Evolutionary conservation across 2,113 vertebrate genomes (phyloP).

Genomic region (Varanus komodoensis): DNA sequence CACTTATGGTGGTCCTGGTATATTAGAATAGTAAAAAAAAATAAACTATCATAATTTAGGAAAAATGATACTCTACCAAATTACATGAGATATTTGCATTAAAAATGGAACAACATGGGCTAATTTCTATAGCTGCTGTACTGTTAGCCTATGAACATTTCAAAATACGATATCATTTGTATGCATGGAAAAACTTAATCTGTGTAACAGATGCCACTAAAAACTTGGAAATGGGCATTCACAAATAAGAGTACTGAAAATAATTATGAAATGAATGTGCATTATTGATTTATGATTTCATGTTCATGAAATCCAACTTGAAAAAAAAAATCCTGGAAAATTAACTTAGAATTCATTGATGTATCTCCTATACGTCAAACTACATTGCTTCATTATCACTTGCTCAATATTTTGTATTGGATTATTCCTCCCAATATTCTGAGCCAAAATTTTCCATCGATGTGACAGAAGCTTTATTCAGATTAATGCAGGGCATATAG

Average conservation of each 20-base stretch:
- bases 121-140: conserved; percentile 49
- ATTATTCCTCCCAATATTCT: not conserved
- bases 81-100: conserved; percentile 41
- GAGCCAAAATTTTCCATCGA: not conserved
- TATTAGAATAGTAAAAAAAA: conserved; percentile 37
- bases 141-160: conserved; percentile 71
- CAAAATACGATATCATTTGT: conserved; percentile 77
- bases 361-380: not conserved
- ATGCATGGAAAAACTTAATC: conserved; percentile 72
- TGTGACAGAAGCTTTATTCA: not conserved
- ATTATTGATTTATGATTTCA: not conserved
- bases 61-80: conserved; percentile 43
- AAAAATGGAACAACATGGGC: conserved; percentile 47
- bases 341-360: not conserved
- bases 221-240: conserved; percentile 73
- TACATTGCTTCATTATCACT: not conserved
- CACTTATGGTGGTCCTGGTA: conserved; percentile 26
- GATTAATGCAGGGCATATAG: not conserved
- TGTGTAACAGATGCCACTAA: conserved; percentile 77
- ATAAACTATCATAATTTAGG: conserved; percentile 13
- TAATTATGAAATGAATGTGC: conserved; percentile 60
- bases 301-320: not conserved
- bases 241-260: conserved; percentile 63
- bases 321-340: not conserved
- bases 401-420: not conserved